These are phyloP conservation scores for Tribolium castaneum DNA, from an alignment of 1,140 invertebrate genomes.

Conservation along the genomic window DNA sequence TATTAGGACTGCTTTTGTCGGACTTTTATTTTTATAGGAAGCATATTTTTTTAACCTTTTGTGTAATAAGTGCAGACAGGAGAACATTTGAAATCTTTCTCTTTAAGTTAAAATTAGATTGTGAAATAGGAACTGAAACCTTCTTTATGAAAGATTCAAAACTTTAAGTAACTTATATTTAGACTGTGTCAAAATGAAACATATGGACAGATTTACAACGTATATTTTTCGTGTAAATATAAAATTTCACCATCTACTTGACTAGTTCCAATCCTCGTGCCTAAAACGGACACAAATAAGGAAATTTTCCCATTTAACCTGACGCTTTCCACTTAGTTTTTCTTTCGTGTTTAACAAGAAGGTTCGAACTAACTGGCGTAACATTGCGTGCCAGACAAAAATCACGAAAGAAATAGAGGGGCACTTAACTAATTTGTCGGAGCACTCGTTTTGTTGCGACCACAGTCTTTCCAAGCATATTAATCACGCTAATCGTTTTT, in stretches of 20 bases:
- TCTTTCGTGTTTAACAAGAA: constrained; percentile 25
- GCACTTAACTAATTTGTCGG: constrained; percentile 51
- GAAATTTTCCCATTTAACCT: neutral
- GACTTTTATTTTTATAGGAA: neutral
- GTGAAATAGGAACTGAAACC: neutral
- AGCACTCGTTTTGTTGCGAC: constrained; percentile 25
- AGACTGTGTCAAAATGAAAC: neutral
- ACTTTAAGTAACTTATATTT: neutral
- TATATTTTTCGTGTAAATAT: neutral
- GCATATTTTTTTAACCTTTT: neutral
- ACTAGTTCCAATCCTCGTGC: neutral
- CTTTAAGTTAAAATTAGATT: neutral
- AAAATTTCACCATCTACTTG: neutral
- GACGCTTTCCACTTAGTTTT: constrained; percentile 20
- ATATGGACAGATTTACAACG: neutral
- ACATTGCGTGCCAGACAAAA: constrained; percentile 42
- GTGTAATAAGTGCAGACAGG: neutral
- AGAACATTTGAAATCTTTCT: neutral
- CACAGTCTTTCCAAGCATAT: constrained; percentile 27
- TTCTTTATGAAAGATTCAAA: neutral
- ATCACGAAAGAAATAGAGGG: constrained; percentile 49
- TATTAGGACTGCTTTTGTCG: neutral
- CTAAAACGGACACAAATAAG: neutral
- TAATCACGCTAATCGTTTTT: constrained; percentile 34
- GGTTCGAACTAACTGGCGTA: constrained; percentile 17